phyloP scores from a whole-genome alignment of 2,888 invertebrate species.

The Deilephila porcellus region DNA sequence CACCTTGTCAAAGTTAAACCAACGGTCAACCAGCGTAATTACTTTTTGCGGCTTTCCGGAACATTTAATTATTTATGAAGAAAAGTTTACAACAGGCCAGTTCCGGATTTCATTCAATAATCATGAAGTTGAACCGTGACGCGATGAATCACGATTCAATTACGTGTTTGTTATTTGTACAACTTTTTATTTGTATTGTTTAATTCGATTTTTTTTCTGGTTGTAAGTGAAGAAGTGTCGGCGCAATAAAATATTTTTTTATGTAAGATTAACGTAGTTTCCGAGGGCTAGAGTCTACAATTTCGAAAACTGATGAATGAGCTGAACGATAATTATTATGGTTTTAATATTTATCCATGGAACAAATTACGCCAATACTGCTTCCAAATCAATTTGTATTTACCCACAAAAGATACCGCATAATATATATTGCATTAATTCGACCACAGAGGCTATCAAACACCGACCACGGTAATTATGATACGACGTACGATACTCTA shows the following conservation, averaged over 20 bases:
- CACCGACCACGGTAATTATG: slow-evolving; percentile 11
- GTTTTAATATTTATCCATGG: too few relatives aligned
- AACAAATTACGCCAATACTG: too few relatives aligned
- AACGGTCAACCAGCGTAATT: slow-evolving; percentile 47
- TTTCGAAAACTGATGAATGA: too few relatives aligned
- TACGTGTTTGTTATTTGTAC: too few relatives aligned
- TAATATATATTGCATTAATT: slow-evolving; percentile 11
- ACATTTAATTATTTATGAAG: slow-evolving; percentile 42
- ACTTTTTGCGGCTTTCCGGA: slow-evolving; percentile 42
- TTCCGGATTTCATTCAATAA: not conserved
- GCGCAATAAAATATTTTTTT: too few relatives aligned
- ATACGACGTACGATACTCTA: slow-evolving; percentile 2
- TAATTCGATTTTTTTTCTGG: too few relatives aligned
- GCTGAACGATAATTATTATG: too few relatives aligned
- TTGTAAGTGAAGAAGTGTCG: too few relatives aligned
- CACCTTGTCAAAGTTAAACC: slow-evolving; percentile 49
- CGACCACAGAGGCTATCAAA: not conserved
- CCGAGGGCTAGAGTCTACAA: too few relatives aligned
- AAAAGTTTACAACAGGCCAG: slow-evolving; percentile 32
- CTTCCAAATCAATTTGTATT: not conserved
- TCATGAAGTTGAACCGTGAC: not conserved
- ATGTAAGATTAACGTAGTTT: too few relatives aligned
- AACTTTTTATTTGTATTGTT: too few relatives aligned
- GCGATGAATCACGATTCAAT: too few relatives aligned
- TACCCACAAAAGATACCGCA: slow-evolving; percentile 4